Evolutionary conservation across 2,113 vertebrate species (phyloP), one percentile per base, ranked within the genome.

Genomic region (Alaudala cheleensis): DNA sequence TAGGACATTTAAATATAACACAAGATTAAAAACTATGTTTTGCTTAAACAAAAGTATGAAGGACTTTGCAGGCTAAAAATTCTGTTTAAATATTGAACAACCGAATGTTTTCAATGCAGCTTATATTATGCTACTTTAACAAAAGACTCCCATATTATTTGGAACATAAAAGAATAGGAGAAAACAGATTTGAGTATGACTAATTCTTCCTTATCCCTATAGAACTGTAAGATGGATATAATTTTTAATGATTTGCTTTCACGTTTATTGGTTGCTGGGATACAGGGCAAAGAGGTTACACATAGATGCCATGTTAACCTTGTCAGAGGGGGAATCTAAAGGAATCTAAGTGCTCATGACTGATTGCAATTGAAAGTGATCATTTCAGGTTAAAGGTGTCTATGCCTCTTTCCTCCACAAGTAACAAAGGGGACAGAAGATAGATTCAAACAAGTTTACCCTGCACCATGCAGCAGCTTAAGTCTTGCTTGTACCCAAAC

Each of bases 271-370:
- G 66, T 89, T 87, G 82, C 81, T 1, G 5, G 45, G 83, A 88
- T 82, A 82, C n/a, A 66, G n/a, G 45, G 49, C 74, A 94, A 78
- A 90, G 44, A 91, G 71, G 78, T 90, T 78, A 93, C 58, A 91
- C 1, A 6, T 72, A 51, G 58, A 85, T 69, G 47, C 39, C 0
- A 3, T 53, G 39, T 92, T 96, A 95, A 92, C 87, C 62, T 84
- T 82, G 86, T 82, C 70, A 65, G 66, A 87, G 12, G 10, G 9
- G 28, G 39, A 76, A 73, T 81, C 94, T 67, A 86, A 81, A 91
- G 44, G 51, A 73, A 64, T 85, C 39, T 80, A 92, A 94, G 65
- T 8, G 13, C 51, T 95, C 49, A 37, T 40, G 61, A 81, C 53
- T 74, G 50, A 88, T 3, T 29, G 50, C 74, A 71, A 29, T 6